Conservation (phyloP, 1,140 invertebrate genomes). For the Drosophila tropicalis region DNA sequence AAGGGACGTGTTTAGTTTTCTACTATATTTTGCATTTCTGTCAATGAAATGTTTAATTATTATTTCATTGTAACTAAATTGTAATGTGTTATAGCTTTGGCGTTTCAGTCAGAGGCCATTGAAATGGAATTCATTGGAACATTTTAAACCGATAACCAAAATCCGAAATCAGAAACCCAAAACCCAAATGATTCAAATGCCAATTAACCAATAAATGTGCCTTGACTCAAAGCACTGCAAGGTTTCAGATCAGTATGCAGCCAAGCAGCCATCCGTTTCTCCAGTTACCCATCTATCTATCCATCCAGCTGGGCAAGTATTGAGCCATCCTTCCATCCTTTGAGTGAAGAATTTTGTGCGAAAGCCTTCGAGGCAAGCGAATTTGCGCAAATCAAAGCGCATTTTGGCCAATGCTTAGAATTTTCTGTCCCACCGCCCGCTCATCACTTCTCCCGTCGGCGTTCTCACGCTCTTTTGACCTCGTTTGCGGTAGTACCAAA, state of each 20-base stretch:
- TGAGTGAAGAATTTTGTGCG: slow-evolving; percentile 16
- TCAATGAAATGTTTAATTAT: too few relatives aligned
- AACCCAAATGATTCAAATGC: slow-evolving; percentile 64
- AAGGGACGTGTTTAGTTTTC: too few relatives aligned
- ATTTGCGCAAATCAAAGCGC: slow-evolving; percentile 17
- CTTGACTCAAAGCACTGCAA: slow-evolving; percentile 26
- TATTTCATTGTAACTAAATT: too few relatives aligned
- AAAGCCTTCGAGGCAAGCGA: slow-evolving; percentile 7
- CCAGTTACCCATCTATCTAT: not conserved
- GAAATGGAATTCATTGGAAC: not conserved
- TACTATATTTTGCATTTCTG: too few relatives aligned
- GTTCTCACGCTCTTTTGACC: slow-evolving; percentile 1
- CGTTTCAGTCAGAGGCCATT: not conserved
- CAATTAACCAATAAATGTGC: slow-evolving; percentile 66
- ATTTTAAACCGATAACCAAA: slow-evolving; percentile 1
- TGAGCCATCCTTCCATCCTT: not conserved
- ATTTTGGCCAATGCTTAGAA: slow-evolving; percentile 12
- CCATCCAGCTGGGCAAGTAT: not conserved
- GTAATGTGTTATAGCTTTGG: too few relatives aligned
- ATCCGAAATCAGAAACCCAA: slow-evolving; percentile 22
- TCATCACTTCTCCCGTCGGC: not conserved
- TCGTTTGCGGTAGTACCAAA: slow-evolving; percentile 48
- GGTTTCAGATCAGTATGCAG: slow-evolving; percentile 1
- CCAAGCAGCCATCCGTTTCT: not conserved
- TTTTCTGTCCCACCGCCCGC: not conserved